Evolutionary conservation across 2,888 invertebrate species (phyloP).

Genomic region (Oscheius myriophilus): DNA sequence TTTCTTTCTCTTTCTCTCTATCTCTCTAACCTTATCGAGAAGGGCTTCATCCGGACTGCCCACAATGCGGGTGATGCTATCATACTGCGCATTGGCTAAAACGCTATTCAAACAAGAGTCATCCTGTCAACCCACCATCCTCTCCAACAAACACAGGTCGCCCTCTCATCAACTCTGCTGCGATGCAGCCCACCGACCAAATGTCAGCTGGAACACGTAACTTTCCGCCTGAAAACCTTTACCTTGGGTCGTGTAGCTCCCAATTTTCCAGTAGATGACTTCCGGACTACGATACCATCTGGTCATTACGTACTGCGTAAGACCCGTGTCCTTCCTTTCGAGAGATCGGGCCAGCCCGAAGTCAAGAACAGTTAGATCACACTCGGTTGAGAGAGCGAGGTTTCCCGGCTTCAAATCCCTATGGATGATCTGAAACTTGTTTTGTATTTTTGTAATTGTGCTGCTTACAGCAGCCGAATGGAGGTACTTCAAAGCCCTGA

Average conservation of each 20-base stretch:
- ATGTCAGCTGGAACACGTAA: conserved; percentile 52
- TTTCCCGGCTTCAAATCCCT: conserved; percentile 68
- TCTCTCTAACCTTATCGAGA: conserved; percentile 45
- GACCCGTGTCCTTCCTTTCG: conserved; percentile 42
- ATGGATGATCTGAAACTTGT: conserved; percentile 61
- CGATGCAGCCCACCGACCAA: conserved; percentile 69
- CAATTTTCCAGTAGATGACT: conserved; percentile 69
- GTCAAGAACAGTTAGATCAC: conserved; percentile 65
- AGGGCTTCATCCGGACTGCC: conserved; percentile 63
- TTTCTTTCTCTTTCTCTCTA: background rate
- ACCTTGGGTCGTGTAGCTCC: conserved; percentile 53
- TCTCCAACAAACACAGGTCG: conserved; percentile 61
- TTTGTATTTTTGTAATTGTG: background rate
- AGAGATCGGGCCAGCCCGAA: conserved; percentile 66
- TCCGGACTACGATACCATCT: conserved; percentile 68
- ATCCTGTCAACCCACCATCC: conserved; percentile 37
- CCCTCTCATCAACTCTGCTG: conserved; percentile 64
- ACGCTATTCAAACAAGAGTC: conserved; percentile 10
- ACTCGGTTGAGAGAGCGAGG: conserved; percentile 57
- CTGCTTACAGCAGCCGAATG: conserved; percentile 65
- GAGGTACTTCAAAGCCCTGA: conserved; percentile 85
- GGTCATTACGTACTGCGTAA: conserved; percentile 64
- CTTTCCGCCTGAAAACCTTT: background rate
- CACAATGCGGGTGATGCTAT: conserved; percentile 60
- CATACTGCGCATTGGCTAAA: conserved; percentile 61